Base-by-base conservation (phyloP, 2,888 invertebrate genomes). In the Junonia oenone region DNA sequence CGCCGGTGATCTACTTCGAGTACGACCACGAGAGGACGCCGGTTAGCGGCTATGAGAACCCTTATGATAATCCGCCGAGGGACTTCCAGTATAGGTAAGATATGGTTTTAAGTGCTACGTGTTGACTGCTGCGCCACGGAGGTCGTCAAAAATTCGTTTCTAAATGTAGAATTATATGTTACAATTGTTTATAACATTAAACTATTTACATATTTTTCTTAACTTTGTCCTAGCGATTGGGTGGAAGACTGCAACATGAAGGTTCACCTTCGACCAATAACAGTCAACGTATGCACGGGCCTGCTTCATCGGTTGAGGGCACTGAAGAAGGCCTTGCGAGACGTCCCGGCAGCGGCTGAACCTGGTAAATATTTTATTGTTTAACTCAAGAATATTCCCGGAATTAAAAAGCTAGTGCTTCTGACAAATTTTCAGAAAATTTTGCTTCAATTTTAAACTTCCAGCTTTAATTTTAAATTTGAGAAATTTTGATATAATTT, bases 1-100 rank as follows among this genome's bases (percentile, higher is more conserved):
- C 62, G 40, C 83, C 89, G 1, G 66, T 80, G 4, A 3, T 87
- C 0, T 78, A 64, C 46, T 2, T 83, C 0, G 76, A 83, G 35
- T 81, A 72, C 48, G 58, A 51, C 0, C 88, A 83, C 60, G 78
- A 81, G n/a, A 70, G 88, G 0, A 63, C 80, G 9, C 80, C 86
- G 5, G 72, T 78, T 0, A 50, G 62, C 1, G 48, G 59, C 0
- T 40, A 55, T 26, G 57, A 46, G 1, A 81, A 84, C 49, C 83
- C 86, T 0, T 86, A 81, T 37, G 85, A 84, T 0, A 76, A 76
- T 45, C 81, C 86, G 4, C 88, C 88, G 0, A 50, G 51, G 0
- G 77, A 86, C 57, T 88, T 86, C 58, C 68, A 88, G 55, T 83
- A 84, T 50, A 89, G 89, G 89, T 88, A n/a, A n/a, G n/a, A n/a